phyloP scores from a whole-genome alignment of 1,140 invertebrate genomes.

The Elysia chlorotica region DNA sequence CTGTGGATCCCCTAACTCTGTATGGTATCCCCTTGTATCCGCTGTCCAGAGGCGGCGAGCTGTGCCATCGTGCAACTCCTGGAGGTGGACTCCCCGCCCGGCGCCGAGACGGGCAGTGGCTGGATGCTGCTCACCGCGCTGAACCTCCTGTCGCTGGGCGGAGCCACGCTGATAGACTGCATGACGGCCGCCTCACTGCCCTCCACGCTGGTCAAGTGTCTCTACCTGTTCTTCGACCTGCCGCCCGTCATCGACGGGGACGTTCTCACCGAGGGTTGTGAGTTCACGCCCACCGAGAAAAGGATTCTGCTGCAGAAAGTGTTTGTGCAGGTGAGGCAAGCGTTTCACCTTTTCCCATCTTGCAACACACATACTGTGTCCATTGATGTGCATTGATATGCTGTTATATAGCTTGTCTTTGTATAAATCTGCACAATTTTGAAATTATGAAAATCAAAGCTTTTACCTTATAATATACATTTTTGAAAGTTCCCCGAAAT shows the following conservation, averaged over 20 bases:
- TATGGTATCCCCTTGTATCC: too few species aligned
- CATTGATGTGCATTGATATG: background rate
- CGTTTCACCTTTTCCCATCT: too few species aligned
- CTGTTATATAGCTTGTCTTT: too few species aligned
- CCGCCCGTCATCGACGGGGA: slow-evolving; percentile 75
- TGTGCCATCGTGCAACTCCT: slow-evolving; percentile 95
- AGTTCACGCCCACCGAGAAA: slow-evolving; percentile 89
- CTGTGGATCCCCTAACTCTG: too few species aligned
- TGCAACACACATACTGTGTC: background rate
- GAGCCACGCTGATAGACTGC: slow-evolving; percentile 65
- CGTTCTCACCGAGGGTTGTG: slow-evolving; percentile 69
- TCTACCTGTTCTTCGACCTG: slow-evolving; percentile 98
- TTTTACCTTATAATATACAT: too few species aligned
- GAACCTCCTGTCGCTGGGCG: slow-evolving; percentile 79
- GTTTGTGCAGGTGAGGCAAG: slow-evolving; percentile 82
- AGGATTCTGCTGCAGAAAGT: slow-evolving; percentile 93
- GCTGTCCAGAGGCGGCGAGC: slow-evolving; percentile 85
- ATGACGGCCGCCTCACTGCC: slow-evolving; percentile 95
- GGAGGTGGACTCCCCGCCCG: slow-evolving; percentile 75
- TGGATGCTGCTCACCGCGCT: slow-evolving; percentile 94
- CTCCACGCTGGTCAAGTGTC: slow-evolving; percentile 96
- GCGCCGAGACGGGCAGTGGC: slow-evolving; percentile 91
- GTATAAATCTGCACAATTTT: too few species aligned
- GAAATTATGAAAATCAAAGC: too few species aligned
- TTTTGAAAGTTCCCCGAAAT: too few species aligned